Percentiles rank a stretch among this genome's conserved stretches.
phyloP scores from a whole-genome alignment of 2,113 vertebrate genomes.

The Romanogobio albipinnatus region DNA sequence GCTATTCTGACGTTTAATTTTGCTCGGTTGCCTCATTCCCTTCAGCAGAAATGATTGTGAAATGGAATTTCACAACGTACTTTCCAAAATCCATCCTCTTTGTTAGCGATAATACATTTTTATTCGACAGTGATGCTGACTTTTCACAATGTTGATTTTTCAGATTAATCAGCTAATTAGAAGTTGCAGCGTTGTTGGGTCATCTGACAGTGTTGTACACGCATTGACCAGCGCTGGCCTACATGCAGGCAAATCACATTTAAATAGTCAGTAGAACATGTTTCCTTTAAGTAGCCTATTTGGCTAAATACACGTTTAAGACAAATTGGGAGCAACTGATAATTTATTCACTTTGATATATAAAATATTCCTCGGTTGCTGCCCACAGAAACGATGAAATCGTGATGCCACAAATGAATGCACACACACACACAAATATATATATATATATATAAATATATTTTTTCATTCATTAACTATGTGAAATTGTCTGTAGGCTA shows the following conservation, averaged over 20 bases:
- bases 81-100: not conserved
- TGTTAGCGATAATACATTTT: not conserved
- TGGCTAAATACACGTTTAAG: not conserved
- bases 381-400: not conserved
- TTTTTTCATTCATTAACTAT: not conserved
- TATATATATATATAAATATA: too few species aligned
- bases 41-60: not conserved
- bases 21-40: not conserved
- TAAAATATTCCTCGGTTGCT: not conserved
- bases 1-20: not conserved
- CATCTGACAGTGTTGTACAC: slow-evolving; percentile 16
- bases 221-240: not conserved
- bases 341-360: not conserved
- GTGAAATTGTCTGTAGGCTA: not conserved
- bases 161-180: slow-evolving; percentile 21
- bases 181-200: slow-evolving; percentile 24
- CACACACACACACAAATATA: too few species aligned
- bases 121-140: not conserved
- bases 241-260: not conserved
- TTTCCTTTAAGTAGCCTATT: slow-evolving; percentile 17
- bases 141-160: not conserved
- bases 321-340: slow-evolving; percentile 30
- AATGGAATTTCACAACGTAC: not conserved
- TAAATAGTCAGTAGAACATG: not conserved
- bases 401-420: not conserved